Percentiles rank a stretch among this genome's conserved stretches.
phyloP scores from a whole-genome alignment of 2,797 vertebrate genomes.

The Aplochiton taeniatus region DNA sequence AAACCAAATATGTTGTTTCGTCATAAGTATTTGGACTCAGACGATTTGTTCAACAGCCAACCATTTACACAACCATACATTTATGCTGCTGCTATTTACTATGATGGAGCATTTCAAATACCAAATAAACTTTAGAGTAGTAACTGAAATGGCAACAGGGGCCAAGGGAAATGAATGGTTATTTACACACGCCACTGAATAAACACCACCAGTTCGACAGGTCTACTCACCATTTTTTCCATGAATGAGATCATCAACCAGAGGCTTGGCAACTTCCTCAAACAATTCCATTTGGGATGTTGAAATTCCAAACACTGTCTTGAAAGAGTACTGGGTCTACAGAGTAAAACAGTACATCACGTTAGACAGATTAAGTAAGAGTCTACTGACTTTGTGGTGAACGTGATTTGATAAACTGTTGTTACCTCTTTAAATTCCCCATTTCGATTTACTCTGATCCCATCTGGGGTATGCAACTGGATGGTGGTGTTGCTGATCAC shows the following conservation, averaged over 20 bases:
- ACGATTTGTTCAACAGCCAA: too few species aligned
- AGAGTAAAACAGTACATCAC: constrained; percentile 14
- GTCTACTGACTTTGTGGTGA: neutral
- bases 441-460: constrained; percentile 84
- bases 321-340: constrained; percentile 94
- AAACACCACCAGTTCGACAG: neutral
- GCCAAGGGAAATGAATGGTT: neutral
- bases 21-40: too few species aligned
- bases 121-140: neutral
- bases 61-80: too few species aligned
- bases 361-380: neutral
- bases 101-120: too few species aligned
- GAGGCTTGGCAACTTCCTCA: constrained; percentile 85
- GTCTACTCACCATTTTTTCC: constrained; percentile 87
- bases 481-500: constrained; percentile 86
- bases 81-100: too few species aligned
- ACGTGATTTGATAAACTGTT: neutral
- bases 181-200: neutral
- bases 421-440: constrained; percentile 93
- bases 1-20: too few species aligned
- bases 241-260: constrained; percentile 90
- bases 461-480: constrained; percentile 91
- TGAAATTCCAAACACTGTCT: constrained; percentile 88
- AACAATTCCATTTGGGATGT: constrained; percentile 86
- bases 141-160: neutral